These are phyloP conservation scores for Delia radicum DNA, from an alignment of 1,140 invertebrate species.

Conservation along the genomic window DNA sequence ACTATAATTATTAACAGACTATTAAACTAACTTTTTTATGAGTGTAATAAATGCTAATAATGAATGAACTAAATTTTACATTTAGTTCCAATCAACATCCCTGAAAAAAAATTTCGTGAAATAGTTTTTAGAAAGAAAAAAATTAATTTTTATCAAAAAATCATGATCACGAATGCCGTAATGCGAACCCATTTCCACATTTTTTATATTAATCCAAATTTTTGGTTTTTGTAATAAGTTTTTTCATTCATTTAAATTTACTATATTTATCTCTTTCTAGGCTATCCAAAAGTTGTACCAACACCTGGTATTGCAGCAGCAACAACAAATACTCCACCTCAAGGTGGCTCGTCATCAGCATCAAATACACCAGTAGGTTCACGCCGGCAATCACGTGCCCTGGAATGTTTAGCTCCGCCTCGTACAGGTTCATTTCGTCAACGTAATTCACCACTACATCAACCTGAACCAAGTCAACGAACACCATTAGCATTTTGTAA, in stretches of 20 bases:
- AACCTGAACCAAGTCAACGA: slow-evolving; percentile 61
- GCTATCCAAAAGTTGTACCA: slow-evolving; percentile 56
- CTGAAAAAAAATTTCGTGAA: too few species aligned
- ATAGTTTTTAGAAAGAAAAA: too few species aligned
- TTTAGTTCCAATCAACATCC: too few species aligned
- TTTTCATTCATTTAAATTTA: neutral
- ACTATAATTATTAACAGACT: too few species aligned
- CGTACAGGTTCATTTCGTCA: slow-evolving; percentile 64
- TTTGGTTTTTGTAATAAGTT: neutral
- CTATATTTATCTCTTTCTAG: slow-evolving; percentile 28
- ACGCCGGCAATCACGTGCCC: slow-evolving; percentile 58
- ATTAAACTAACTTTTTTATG: too few species aligned
- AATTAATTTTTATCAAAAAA: too few species aligned
- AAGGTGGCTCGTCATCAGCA: slow-evolving; percentile 57
- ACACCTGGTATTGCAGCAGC: slow-evolving; percentile 61
- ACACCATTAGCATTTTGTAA: slow-evolving; percentile 71
- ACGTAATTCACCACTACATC: slow-evolving; percentile 51
- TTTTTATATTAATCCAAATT: neutral
- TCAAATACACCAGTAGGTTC: slow-evolving; percentile 39
- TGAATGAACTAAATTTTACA: too few species aligned
- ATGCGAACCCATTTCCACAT: neutral
- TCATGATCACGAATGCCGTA: too few species aligned
- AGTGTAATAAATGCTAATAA: too few species aligned
- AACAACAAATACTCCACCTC: slow-evolving; percentile 56
- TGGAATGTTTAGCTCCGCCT: slow-evolving; percentile 64